These are phyloP conservation scores for Meghimatium bilineatum DNA, from an alignment of 2,888 invertebrate genomes.

Conservation along the genomic window DNA sequence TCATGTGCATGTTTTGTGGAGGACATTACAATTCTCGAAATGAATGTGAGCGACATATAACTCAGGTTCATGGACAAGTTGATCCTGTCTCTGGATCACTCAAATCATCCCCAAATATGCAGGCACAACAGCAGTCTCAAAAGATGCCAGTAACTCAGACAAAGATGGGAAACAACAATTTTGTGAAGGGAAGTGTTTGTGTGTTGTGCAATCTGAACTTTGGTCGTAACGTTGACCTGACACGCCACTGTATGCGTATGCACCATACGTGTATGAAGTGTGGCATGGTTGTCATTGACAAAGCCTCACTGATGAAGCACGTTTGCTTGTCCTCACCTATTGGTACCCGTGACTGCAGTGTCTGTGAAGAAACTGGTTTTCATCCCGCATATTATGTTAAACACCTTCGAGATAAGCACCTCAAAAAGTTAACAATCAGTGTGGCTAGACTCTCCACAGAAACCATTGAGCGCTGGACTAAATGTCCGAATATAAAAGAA, in stretches of 20 bases:
- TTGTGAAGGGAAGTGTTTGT: conserved; percentile 65
- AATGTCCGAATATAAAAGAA: conserved; percentile 11
- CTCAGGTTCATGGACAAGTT: conserved; percentile 64
- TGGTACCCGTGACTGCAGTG: conserved; percentile 59
- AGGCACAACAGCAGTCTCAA: conserved; percentile 42
- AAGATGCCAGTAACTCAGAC: conserved; percentile 6
- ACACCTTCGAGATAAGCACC: conserved; percentile 60
- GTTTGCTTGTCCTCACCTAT: conserved; percentile 62
- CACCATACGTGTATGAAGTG: conserved; percentile 72
- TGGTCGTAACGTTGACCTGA: conserved; percentile 68
- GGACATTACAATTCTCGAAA: conserved; percentile 58
- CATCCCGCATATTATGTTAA: conserved; percentile 61
- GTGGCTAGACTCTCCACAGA: conserved; percentile 13
- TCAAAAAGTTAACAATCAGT: conserved; percentile 61
- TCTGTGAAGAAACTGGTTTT: conserved; percentile 63
- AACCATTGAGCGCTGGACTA: conserved; percentile 39
- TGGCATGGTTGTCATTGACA: conserved; percentile 70
- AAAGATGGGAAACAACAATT: conserved; percentile 36
- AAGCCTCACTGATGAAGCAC: conserved; percentile 61
- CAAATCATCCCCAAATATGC: conserved; percentile 21
- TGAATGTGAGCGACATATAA: conserved; percentile 66
- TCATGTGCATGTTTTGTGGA: conserved; percentile 70
- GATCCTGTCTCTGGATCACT: conserved; percentile 57
- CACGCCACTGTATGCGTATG: conserved; percentile 68
- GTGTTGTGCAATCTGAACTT: conserved; percentile 70